A percentile compares a stretch with the other conserved stretches of the same genome.
Conservation (phyloP, 2,888 invertebrate genomes). For the Leptopilina myrica region DNA sequence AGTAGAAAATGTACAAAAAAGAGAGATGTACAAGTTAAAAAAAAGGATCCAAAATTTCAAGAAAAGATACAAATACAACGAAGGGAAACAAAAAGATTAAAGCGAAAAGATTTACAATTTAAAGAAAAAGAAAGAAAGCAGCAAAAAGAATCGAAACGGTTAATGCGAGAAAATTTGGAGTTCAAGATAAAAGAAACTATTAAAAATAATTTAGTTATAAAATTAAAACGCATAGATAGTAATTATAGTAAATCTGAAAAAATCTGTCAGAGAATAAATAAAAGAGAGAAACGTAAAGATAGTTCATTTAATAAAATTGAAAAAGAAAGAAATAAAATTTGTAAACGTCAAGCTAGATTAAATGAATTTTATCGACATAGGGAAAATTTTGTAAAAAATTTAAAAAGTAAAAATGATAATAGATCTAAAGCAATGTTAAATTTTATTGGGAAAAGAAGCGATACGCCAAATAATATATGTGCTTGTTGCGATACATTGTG, state of each 20-base stretch:
- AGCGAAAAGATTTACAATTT: too few species aligned
- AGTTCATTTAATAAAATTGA: background rate
- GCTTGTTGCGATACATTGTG: slow-evolving; percentile 7
- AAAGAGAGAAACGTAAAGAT: background rate
- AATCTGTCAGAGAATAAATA: background rate
- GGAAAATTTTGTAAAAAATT: too few species aligned
- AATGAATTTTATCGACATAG: too few species aligned
- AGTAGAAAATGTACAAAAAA: too few species aligned
- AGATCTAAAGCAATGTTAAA: background rate
- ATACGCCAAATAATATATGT: slow-evolving; percentile 1
- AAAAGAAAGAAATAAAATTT: background rate
- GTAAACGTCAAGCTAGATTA: background rate
- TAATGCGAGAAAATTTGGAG: background rate
- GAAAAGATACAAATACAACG: too few species aligned
- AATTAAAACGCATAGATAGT: background rate
- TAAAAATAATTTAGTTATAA: background rate
- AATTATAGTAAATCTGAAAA: background rate
- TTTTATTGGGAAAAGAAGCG: background rate
- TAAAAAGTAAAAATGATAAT: background rate
- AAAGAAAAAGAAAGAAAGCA: too few species aligned
- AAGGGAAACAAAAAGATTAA: too few species aligned
- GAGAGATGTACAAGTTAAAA: too few species aligned
- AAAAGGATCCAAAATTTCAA: too few species aligned
- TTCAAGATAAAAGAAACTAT: background rate
- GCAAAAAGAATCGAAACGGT: background rate